phyloP scores from a whole-genome alignment of 2,113 vertebrate species.

The Phaethon lepturus region DNA sequence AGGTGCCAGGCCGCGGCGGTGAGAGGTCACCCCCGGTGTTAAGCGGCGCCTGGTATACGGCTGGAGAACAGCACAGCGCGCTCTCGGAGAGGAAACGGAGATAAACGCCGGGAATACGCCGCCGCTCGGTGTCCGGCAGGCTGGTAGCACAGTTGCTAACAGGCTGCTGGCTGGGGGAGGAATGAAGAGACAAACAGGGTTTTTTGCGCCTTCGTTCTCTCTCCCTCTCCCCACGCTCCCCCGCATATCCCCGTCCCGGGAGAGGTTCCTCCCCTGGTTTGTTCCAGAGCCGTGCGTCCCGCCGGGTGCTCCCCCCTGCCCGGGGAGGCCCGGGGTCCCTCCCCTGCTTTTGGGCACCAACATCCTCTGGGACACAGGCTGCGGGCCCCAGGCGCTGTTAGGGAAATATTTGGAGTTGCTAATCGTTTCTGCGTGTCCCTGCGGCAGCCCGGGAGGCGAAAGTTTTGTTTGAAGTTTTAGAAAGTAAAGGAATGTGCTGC shows the following conservation, averaged over 20 bases:
- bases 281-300: background rate
- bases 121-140: background rate
- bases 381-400: background rate
- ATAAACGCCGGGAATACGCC: background rate
- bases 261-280: background rate
- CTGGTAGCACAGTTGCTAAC: background rate
- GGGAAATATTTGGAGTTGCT: background rate
- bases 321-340: background rate
- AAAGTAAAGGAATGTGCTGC: background rate
- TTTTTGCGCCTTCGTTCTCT: background rate
- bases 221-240: background rate
- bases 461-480: background rate
- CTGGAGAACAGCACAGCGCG: background rate
- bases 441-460: background rate
- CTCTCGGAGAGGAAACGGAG: background rate
- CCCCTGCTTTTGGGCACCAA: background rate
- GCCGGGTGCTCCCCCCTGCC: background rate
- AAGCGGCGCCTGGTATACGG: slow-evolving; percentile 23
- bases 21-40: background rate
- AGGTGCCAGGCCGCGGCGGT: slow-evolving; percentile 1
- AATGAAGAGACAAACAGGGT: background rate
- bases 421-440: background rate
- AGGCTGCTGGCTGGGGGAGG: background rate
- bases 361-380: background rate
- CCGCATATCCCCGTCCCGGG: background rate